Percentiles rank a stretch among this genome's conserved stretches.
These are phyloP conservation scores for Ryuthela nishihirai DNA, from an alignment of 2,888 invertebrate species.

Conservation along the genomic window DNA sequence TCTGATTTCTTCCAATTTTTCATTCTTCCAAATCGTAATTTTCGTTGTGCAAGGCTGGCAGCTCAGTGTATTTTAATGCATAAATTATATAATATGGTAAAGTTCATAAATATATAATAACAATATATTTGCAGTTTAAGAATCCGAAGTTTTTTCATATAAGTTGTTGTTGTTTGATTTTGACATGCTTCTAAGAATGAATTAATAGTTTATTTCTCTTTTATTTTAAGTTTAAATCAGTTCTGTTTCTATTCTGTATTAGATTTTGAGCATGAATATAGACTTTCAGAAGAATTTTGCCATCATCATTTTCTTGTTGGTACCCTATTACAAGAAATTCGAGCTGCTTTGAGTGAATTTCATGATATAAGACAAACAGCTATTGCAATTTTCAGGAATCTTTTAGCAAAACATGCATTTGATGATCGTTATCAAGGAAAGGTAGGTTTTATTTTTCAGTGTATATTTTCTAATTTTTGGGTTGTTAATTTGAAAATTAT, in stretches of 20 bases:
- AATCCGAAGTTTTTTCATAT: no score
- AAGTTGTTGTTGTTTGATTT: no score
- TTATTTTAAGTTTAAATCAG: not conserved
- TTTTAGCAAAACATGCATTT: conserved; percentile 89
- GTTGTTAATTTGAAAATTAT: no score
- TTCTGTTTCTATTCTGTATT: conserved; percentile 1
- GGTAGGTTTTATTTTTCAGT: conserved; percentile 53
- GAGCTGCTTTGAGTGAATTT: conserved; percentile 78
- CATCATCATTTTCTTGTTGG: conserved; percentile 88
- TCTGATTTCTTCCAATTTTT: no score
- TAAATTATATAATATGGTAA: no score
- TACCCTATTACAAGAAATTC: conserved; percentile 79
- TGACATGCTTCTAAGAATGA: not conserved
- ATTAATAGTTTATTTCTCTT: not conserved
- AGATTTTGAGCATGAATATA: conserved; percentile 51
- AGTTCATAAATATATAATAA: no score
- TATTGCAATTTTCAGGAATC: conserved; percentile 72
- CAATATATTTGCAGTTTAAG: no score
- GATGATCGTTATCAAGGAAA: conserved; percentile 83
- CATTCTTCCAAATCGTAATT: no score
- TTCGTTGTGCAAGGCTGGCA: no score
- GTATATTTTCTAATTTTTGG: no score
- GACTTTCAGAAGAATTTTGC: conserved; percentile 74
- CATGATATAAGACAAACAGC: conserved; percentile 76
- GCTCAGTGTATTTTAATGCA: no score